These are phyloP conservation scores for Prunella himalayana DNA, from an alignment of 2,113 vertebrate species.

Conservation along the genomic window DNA sequence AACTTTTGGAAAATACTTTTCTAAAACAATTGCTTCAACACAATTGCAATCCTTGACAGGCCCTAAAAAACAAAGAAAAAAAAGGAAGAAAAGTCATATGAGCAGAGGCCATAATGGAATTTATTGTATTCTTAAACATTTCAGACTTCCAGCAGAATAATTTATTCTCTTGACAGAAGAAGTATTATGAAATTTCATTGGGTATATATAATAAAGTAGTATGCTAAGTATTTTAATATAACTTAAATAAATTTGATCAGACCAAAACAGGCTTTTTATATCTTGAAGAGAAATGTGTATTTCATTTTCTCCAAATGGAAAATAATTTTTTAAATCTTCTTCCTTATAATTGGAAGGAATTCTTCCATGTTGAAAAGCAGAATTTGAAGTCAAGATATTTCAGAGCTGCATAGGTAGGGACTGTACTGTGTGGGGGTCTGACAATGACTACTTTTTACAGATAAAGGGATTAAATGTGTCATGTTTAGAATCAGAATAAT, in stretches of 20 bases:
- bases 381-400: not conserved
- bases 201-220: not conserved
- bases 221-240: not conserved
- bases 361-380: not conserved
- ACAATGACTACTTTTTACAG: not conserved
- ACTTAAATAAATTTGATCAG: not conserved
- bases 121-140: not conserved
- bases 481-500: not conserved
- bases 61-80: too few relatives aligned
- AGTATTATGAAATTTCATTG: not conserved
- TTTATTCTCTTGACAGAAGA: not conserved
- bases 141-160: not conserved
- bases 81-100: not conserved
- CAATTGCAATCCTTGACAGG: not conserved
- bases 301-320: not conserved
- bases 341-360: not conserved
- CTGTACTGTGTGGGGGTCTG: not conserved
- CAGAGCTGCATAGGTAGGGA: not conserved
- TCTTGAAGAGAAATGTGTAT: not conserved
- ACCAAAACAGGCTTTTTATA: not conserved
- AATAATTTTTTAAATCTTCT: not conserved
- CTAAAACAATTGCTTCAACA: not conserved
- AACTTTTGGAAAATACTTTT: not conserved
- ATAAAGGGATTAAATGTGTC: not conserved
- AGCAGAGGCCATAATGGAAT: not conserved